Evolutionary conservation across 2,113 vertebrate genomes (phyloP).

Genomic region (Poicephalus gulielmi): DNA sequence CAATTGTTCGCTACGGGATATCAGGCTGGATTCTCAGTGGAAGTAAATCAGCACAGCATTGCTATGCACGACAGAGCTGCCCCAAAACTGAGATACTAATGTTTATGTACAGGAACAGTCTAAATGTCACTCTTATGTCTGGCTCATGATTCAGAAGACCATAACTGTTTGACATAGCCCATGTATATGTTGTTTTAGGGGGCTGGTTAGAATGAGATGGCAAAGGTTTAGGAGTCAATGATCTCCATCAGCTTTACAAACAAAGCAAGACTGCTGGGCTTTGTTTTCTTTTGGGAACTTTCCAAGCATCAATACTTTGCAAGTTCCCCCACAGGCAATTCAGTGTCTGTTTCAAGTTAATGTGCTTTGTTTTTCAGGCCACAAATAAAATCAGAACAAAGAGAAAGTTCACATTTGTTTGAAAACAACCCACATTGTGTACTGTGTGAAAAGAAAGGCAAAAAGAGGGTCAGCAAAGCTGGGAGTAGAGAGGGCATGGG

Average conservation of each 20-base stretch:
- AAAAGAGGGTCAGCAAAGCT: constrained; percentile 41
- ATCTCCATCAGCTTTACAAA: constrained; percentile 62
- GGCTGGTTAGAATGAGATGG: constrained; percentile 16
- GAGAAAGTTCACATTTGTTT: constrained; percentile 58
- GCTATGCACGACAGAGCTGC: not conserved
- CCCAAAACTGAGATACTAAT: not conserved
- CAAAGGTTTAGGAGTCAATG: constrained; percentile 62
- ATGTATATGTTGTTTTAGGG: constrained; percentile 50
- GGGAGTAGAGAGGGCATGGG: constrained; percentile 56
- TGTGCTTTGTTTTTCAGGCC: constrained; percentile 53
- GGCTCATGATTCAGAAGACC: constrained; percentile 15
- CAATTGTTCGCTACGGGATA: not conserved
- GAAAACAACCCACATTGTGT: constrained; percentile 49
- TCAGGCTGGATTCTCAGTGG: not conserved
- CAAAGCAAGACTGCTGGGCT: constrained; percentile 45
- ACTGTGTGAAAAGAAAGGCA: constrained; percentile 55
- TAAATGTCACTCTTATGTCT: constrained; percentile 1
- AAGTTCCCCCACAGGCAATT: constrained; percentile 23
- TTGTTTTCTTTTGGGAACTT: constrained; percentile 54
- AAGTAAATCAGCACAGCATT: not conserved
- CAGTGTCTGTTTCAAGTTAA: constrained; percentile 63
- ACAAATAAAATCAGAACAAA: constrained; percentile 65
- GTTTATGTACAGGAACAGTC: constrained; percentile 1
- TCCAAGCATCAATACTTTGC: constrained; percentile 48
- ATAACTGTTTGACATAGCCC: constrained; percentile 34